Base-by-base conservation (phyloP, 2,113 vertebrate species). In the Alethe castanea region DNA sequence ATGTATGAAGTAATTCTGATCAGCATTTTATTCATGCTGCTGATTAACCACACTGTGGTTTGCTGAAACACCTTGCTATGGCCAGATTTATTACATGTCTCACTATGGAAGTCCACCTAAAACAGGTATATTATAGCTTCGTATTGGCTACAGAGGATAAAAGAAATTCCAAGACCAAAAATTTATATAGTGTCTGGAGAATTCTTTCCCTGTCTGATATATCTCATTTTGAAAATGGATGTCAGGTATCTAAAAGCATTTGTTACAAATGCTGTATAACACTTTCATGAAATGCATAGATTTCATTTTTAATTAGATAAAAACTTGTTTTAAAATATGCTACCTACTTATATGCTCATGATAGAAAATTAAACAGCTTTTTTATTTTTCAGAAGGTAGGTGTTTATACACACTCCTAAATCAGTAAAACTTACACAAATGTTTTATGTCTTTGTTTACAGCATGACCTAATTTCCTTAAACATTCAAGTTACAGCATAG, bases 161-260 rank as follows among this genome's bases (percentile, higher is more conserved):
- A 81, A 94, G 86, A 95, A 89, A 87, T 92, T 92, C 94, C 90
- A 91, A 94, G 92, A 88, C 80, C 4, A 71, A 76, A 90, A 95
- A 48, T 48, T 71, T 90, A 56, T 59, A 14, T 45, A 24, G 60
- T 96, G 50, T 88, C 33, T 88, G 69, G 87, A 96, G 73, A 92
- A 91, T 95, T 73, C 87, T 91, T 94, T 95, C 84, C 77, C 90
- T 91, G 53, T 76, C 10, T 92, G 70, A 81, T 92, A 42, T 3
- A 88, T 76, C 86, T 86, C 20, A 3, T 90, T 81, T 91, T 97
- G 93, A 80, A 97, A 93, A 88, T 64, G 76, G 57, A 80, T 81
- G 38, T 93, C 80, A 26, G n/a, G 28, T 96, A 82, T 69, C 44
- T 88, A 59, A 59, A 90, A 88, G 14, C 45, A 70, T 73, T 85